These are phyloP conservation scores for Kryptolebias marmoratus DNA, from an alignment of 2,113 vertebrate genomes.

Conservation along the genomic window DNA sequence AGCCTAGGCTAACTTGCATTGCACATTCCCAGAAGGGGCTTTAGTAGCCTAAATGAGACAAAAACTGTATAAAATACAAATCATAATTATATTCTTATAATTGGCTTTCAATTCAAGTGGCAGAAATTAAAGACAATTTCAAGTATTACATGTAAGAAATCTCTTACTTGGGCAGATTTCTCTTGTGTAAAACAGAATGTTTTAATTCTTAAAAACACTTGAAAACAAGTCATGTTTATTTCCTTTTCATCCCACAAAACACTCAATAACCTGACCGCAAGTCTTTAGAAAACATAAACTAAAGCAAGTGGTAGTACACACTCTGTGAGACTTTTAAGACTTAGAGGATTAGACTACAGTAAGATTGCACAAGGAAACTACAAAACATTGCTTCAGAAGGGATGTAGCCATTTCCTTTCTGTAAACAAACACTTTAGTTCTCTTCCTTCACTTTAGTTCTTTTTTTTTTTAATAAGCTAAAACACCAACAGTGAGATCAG, in stretches of 20 bases:
- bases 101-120: conserved; percentile 25
- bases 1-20: no score
- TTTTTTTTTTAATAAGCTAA: neutral
- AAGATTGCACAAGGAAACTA: neutral
- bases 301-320: no score
- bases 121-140: neutral
- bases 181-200: neutral
- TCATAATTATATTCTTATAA: conserved; percentile 11
- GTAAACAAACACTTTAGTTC: conserved; percentile 37
- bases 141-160: conserved; percentile 17
- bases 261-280: neutral
- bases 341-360: neutral
- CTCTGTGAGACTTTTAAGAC: no score
- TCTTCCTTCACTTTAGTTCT: neutral
- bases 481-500: neutral
- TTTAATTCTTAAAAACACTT: neutral
- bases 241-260: neutral
- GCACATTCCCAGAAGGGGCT: no score
- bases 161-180: neutral
- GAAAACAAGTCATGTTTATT: no score
- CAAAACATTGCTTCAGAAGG: neutral
- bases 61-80: no score
- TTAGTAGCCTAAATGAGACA: no score
- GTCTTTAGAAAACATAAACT: no score
- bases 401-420: conserved; percentile 36